Base-by-base conservation (phyloP, 2,113 vertebrate species). In the Vombatus ursinus region DNA sequence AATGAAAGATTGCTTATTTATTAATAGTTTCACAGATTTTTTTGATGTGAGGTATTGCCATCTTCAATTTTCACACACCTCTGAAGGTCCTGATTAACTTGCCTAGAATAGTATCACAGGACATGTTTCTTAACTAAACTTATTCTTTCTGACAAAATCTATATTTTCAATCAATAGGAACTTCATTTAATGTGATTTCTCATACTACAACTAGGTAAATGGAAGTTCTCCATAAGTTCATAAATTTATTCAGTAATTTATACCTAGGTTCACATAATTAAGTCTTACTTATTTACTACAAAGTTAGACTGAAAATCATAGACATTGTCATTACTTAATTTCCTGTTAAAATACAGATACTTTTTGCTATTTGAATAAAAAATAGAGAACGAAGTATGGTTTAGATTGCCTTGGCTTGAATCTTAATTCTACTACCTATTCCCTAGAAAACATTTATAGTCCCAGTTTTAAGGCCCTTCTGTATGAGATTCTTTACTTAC, bases 151-250 rank as follows among this genome's bases (percentile, higher is more conserved):
- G 94, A 96, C 96, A 98, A 96, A 91, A 97, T 97, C 95, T 84
- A 95, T 97, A 97, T 95, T 97, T 95, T 95, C 90, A 96, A 96
- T 97, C 97, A 97, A 96, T 94, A 94, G 89, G 89, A 95, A 61
- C 26, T 77, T 95, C 77, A 93, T 94, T 97, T 54, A 97, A 94
- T 95, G 95, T 92, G 54, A 96, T 84, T 96, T 52, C 96, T 94
- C 77, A 93, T 22, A 94, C 28, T 24, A 89, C 22, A 23, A 7
- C 84, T 97, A 94, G 97, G 92, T 91, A 95, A 97, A 96, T 92
- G 93, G 68, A 96, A 93, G 26, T 89, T 95, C 51, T 95, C 28
- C 61, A 96, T 90, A 95, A 95, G 52, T 91, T 91, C 19, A 91
- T 93, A 91, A 77, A 92, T 95, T 92, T 93, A 96, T 54, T 96